Base-by-base conservation (phyloP, 2,113 vertebrate genomes). In the Gobiocypris rarus region DNA sequence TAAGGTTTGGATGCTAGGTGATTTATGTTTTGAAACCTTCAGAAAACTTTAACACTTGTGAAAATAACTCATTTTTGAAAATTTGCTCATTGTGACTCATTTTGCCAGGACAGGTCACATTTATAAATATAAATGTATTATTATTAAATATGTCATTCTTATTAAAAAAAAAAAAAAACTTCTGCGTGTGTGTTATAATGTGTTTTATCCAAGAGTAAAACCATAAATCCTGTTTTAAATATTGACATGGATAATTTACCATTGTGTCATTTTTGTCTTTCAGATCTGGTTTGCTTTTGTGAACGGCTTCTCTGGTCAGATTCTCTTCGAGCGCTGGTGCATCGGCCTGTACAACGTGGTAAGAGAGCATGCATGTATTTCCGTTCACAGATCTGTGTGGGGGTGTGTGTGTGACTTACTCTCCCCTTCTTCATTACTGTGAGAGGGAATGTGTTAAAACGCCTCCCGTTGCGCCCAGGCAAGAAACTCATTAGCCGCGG, bases 211-310 rank as follows among this genome's bases (percentile, higher is more conserved):
- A 45, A 9, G 41, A 11, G 11, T 24, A 45, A 71, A 41, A 22
- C 9, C 1, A 4, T 5, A 10, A 41, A 41, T 38, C 34, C 4
- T 43, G 17, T 71, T 71, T 43, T 13, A 43, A 24, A 26, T 48
- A 15, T 75, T 50, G 45, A 75, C 45, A 50, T 31, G 17, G 5
- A 15, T 88, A 24, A 41, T 3, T 52, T 75, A 54, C 75, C 4
- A 8, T 1, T 69, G 19, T 77, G 0, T 89, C 48, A 17, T 67
- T 85, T 71, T 93, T 92, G 71, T 91, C 83, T 90, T 93, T 85
- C 90, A 99, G 98, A 95, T 99, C 93, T 99, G 98, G 98, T 99
- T 99, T 90, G 98, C 98, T 8, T 99, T 99, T 80, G 97, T 99
- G 86, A 99, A 99, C 86, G 98, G 98, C 63, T 99, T 99, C 93